These are phyloP conservation scores for Myanophis thanlyinensis DNA, from an alignment of 2,113 vertebrate genomes.

Conservation along the genomic window DNA sequence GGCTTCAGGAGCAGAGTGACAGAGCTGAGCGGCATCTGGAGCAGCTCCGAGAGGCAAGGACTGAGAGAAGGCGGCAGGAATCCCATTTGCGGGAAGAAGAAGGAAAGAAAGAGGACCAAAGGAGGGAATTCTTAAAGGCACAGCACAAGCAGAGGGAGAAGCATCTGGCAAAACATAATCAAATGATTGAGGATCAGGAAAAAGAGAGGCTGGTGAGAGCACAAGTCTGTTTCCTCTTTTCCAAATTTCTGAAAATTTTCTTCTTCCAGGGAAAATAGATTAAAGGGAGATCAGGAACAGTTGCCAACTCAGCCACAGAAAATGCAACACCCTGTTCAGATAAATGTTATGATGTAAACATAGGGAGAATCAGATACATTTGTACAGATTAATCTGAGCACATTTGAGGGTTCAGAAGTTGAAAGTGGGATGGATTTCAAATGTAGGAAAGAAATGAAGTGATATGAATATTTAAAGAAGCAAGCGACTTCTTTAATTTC, in stretches of 20 bases:
- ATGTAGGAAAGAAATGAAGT: neutral
- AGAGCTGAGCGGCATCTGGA: slow-evolving; percentile 32
- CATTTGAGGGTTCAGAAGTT: neutral
- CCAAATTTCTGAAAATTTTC: neutral
- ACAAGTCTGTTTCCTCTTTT: neutral
- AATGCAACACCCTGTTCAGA: neutral
- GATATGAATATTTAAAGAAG: neutral
- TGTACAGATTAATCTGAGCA: neutral
- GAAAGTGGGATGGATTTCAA: neutral
- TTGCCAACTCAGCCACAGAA: neutral
- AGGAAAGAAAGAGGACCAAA: slow-evolving; percentile 47
- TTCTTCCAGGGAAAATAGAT: neutral
- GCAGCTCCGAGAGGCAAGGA: slow-evolving; percentile 47
- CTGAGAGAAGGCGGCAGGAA: slow-evolving; percentile 51
- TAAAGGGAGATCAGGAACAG: neutral
- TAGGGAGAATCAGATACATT: neutral
- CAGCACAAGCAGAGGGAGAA: slow-evolving; percentile 31
- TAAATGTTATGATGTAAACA: neutral
- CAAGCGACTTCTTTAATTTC: neutral
- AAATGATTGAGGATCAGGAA: slow-evolving; percentile 34
- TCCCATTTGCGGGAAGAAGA: slow-evolving; percentile 25
- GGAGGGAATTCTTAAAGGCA: slow-evolving; percentile 45
- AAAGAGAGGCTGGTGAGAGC: slow-evolving; percentile 49
- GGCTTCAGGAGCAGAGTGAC: slow-evolving; percentile 51
- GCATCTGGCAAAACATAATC: neutral